Conservation (phyloP, 1,140 invertebrate species). For the Aphis craccivora region DNA sequence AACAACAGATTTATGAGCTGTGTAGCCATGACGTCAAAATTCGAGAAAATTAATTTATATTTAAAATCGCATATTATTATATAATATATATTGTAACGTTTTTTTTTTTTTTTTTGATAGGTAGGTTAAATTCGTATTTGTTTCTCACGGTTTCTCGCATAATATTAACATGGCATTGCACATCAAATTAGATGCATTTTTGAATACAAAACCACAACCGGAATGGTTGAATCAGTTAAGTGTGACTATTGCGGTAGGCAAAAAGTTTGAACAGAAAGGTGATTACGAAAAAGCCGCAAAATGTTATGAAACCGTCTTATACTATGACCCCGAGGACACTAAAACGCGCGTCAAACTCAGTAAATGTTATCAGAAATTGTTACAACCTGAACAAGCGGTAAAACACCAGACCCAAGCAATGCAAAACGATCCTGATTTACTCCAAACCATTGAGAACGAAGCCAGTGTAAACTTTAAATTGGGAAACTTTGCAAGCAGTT, state of each 20-base stretch:
- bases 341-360: slow-evolving; percentile 13
- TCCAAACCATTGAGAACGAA: not conserved
- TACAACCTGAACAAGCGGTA: not conserved
- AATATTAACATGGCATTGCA: not conserved
- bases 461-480: slow-evolving; percentile 26
- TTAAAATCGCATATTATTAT: not conserved
- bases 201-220: not conserved
- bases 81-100: not conserved
- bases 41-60: not conserved
- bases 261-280: not conserved
- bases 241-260: not conserved
- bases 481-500: slow-evolving; percentile 31
- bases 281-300: slow-evolving; percentile 29
- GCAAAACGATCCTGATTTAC: not conserved
- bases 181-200: not conserved
- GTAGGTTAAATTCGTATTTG: not conserved
- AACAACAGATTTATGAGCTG: too few species aligned
- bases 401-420: not conserved
- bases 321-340: not conserved
- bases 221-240: slow-evolving; percentile 35
- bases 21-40: not conserved
- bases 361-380: slow-evolving; percentile 31
- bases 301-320: slow-evolving; percentile 9
- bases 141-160: not conserved
- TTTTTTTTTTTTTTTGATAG: not conserved